A percentile compares a stretch with the other conserved stretches of the same genome.
phyloP scores from a whole-genome alignment of 2,797 vertebrate genomes.

The Apogon talboti region DNA sequence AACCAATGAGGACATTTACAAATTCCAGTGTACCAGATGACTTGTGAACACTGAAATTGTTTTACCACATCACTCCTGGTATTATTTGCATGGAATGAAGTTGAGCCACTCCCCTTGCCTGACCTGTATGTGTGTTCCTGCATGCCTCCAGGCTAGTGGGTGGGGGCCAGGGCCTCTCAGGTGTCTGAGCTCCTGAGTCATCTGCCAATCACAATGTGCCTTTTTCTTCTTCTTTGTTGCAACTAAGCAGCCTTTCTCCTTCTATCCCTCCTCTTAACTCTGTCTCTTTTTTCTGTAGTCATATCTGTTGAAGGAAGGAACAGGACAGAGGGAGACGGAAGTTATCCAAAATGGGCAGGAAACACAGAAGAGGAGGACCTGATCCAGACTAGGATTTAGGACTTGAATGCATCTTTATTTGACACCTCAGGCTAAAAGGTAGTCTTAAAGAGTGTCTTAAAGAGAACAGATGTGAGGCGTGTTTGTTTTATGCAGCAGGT shows the following conservation, averaged over 20 bases:
- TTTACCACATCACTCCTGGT: conserved; percentile 53
- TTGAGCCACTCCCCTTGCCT: conserved; percentile 60
- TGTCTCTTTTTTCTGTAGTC: conserved; percentile 5
- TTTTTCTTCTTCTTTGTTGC: conserved; percentile 54
- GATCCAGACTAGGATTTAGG: conserved; percentile 41
- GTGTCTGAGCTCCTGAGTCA: conserved; percentile 60
- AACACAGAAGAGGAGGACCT: conserved; percentile 24
- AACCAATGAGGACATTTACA: background rate
- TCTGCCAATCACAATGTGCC: conserved; percentile 62
- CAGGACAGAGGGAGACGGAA: conserved; percentile 19
- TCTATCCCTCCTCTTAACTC: conserved; percentile 14
- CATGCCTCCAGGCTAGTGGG: conserved; percentile 60
- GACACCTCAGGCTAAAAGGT: conserved; percentile 32
- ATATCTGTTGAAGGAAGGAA: conserved; percentile 9
- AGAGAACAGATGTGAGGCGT: conserved; percentile 48
- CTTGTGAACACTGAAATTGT: conserved; percentile 28
- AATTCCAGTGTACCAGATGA: conserved; percentile 2
- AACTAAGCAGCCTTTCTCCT: conserved; percentile 27
- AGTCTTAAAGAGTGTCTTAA: conserved; percentile 4
- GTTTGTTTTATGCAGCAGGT: conserved; percentile 54
- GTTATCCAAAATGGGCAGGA: conserved; percentile 48
- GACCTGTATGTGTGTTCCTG: conserved; percentile 44
- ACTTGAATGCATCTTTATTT: conserved; percentile 41
- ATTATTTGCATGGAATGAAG: conserved; percentile 61
- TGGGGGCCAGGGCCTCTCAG: conserved; percentile 62